Percentiles rank a stretch among this genome's conserved stretches.
phyloP scores from a whole-genome alignment of 1,140 invertebrate species.

The Coptotermes formosanus region DNA sequence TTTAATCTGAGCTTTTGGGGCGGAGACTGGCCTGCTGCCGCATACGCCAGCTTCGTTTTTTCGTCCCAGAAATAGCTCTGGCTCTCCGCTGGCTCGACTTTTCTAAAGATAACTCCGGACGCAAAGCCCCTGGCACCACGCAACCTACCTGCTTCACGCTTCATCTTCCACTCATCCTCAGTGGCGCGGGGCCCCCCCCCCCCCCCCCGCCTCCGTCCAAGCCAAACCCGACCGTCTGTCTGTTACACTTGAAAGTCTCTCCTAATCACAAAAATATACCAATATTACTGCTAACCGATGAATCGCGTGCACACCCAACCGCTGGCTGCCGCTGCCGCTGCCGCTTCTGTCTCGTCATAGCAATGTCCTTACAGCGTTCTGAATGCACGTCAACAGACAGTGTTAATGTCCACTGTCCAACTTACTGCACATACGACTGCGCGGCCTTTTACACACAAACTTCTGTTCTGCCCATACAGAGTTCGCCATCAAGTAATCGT shows the following conservation, averaged over 20 bases:
- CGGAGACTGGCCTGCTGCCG: not conserved
- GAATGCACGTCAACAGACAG: not conserved
- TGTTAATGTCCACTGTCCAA: not conserved
- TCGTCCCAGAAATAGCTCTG: conserved; percentile 2
- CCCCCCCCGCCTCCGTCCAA: too few species aligned
- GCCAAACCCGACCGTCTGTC: not conserved
- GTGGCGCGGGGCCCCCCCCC: too few species aligned
- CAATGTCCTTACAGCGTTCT: not conserved
- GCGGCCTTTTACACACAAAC: too few species aligned
- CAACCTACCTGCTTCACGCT: conserved; percentile 3
- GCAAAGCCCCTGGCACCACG: not conserved
- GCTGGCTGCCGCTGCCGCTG: not conserved
- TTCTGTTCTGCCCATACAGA: too few species aligned
- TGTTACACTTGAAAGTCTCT: not conserved
- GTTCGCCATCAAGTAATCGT: too few species aligned
- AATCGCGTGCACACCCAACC: not conserved
- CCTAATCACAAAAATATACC: not conserved
- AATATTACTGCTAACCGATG: not conserved
- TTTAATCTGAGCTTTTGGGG: conserved; percentile 15
- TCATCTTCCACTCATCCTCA: not conserved
- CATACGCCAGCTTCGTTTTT: not conserved
- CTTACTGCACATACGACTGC: too few species aligned
- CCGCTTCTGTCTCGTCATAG: not conserved
- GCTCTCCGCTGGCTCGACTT: not conserved
- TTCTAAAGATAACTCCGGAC: conserved; percentile 22